phyloP scores from a whole-genome alignment of 2,888 invertebrate genomes.

The Drosophila yooni region DNA sequence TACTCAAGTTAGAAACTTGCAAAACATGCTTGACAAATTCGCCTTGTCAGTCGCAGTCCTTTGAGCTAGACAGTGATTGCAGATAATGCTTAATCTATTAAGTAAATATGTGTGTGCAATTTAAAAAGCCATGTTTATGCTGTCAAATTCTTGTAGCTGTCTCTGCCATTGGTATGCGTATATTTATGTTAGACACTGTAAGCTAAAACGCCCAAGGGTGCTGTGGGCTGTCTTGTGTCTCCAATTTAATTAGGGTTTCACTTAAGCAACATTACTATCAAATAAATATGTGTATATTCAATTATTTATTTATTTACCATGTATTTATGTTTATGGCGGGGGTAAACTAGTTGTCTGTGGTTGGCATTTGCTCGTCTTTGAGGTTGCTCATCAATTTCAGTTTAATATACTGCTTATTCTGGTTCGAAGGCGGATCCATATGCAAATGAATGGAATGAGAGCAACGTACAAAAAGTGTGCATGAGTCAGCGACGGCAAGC shows the following conservation, averaged over 20 bases:
- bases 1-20: neutral
- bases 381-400: conserved; percentile 61
- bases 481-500: conserved; percentile 36
- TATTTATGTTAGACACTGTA: neutral
- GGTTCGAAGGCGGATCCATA: conserved; percentile 39
- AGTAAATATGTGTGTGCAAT: conserved; percentile 1
- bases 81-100: neutral
- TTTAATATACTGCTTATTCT: conserved; percentile 51
- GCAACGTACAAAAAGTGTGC: neutral
- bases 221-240: neutral
- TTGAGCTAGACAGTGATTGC: neutral
- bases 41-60: neutral
- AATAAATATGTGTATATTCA: neutral
- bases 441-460: conserved; percentile 57
- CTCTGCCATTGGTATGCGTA: neutral
- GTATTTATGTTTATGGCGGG: neutral
- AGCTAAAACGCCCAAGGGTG: neutral
- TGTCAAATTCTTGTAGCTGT: neutral
- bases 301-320: neutral
- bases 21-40: neutral
- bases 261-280: neutral
- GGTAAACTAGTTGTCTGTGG: neutral
- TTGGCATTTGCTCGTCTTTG: conserved; percentile 41
- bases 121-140: neutral
- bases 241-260: neutral